phyloP scores from a whole-genome alignment of 2,888 invertebrate species.

The Drosophila cognata region DNA sequence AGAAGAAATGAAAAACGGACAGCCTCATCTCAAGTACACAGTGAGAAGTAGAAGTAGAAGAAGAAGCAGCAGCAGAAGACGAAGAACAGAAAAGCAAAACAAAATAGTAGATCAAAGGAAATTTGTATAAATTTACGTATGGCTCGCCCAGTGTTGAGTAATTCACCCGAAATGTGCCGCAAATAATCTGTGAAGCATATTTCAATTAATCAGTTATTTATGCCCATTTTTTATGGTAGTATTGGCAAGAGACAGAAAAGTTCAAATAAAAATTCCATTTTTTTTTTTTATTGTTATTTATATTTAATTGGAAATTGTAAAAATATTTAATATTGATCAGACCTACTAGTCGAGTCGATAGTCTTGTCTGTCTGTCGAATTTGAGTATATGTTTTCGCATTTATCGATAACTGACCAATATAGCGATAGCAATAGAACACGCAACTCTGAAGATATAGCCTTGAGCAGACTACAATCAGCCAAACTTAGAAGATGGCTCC shows the following conservation, averaged over 20 bases:
- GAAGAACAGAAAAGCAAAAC: not conserved
- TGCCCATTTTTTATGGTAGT: not conserved
- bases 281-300: not conserved
- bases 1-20: not conserved
- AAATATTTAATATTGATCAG: not conserved
- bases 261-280: too few relatives aligned
- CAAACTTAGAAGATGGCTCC: not conserved
- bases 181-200: not conserved
- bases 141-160: slow-evolving; percentile 3
- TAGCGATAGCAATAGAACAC: too few relatives aligned
- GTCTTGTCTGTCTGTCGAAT: too few relatives aligned
- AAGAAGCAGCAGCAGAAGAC: not conserved
- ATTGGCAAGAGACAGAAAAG: not conserved
- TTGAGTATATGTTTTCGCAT: not conserved
- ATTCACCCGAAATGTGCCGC: not conserved
- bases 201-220: not conserved
- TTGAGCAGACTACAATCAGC: not conserved
- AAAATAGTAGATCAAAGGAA: slow-evolving; percentile 1
- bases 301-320: not conserved
- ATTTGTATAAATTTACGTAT: not conserved
- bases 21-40: not conserved
- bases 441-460: too few relatives aligned
- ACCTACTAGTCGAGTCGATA: not conserved
- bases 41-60: not conserved
- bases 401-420: not conserved